phyloP scores from a whole-genome alignment of 1,140 invertebrate genomes.

The Tetramorium simillimum region DNA sequence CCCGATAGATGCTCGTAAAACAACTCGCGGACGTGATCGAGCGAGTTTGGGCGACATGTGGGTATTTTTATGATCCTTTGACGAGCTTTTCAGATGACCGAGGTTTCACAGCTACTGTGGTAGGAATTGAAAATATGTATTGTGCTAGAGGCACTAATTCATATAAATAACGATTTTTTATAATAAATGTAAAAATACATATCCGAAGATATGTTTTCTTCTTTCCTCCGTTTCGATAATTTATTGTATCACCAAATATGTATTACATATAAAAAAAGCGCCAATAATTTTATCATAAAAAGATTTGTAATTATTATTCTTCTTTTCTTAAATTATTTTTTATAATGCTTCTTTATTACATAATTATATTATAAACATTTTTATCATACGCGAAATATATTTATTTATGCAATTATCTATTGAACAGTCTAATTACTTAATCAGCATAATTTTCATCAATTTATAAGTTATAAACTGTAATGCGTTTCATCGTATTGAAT shows the following conservation, averaged over 20 bases:
- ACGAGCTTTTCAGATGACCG: conserved; percentile 32
- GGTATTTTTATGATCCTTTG: conserved; percentile 46
- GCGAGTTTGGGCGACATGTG: conserved; percentile 14
- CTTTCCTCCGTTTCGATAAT: too few species aligned
- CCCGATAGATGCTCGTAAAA: conserved; percentile 40
- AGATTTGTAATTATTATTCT: background rate
- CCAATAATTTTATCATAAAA: background rate
- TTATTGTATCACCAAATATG: background rate
- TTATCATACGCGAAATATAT: background rate
- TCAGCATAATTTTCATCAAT: conserved; percentile 6
- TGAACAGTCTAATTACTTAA: background rate
- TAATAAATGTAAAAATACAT: background rate
- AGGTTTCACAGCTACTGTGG: background rate
- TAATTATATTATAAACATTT: background rate
- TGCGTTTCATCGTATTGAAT: background rate
- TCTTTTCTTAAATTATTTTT: background rate
- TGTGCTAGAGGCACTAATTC: background rate
- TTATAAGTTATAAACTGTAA: conserved; percentile 13
- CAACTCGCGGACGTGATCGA: conserved; percentile 6
- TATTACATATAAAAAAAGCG: too few species aligned
- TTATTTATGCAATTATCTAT: background rate
- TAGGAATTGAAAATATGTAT: conserved; percentile 26
- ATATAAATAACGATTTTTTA: background rate
- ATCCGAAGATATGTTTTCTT: background rate
- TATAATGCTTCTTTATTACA: background rate